phyloP scores from a whole-genome alignment of 2,888 invertebrate species.

The Cheilosia impressa region DNA sequence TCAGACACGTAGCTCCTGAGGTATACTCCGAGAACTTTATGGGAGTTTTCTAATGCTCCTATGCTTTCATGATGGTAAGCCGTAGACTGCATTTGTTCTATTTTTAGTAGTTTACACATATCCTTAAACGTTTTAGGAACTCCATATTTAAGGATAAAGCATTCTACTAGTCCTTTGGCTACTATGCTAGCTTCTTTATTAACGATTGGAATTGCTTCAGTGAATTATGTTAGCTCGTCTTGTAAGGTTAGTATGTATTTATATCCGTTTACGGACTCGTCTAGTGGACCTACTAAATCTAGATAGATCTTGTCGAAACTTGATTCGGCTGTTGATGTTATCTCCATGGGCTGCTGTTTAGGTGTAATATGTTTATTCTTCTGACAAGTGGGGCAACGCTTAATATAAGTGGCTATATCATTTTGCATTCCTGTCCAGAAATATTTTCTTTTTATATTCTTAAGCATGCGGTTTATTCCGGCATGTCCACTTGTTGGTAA shows the following conservation, averaged over 20 bases:
- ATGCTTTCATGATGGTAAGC: no score
- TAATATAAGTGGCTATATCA: not conserved
- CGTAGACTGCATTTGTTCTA: no score
- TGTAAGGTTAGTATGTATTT: no score
- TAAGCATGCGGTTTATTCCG: conserved; percentile 3
- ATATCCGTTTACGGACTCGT: not conserved
- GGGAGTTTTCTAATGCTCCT: no score
- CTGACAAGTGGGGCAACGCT: not conserved
- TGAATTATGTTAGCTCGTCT: no score
- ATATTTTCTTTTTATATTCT: not conserved
- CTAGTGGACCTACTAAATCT: not conserved
- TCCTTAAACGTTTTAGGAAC: no score
- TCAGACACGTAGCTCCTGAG: no score
- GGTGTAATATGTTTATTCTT: not conserved
- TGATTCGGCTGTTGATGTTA: not conserved
- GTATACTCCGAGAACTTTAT: no score
- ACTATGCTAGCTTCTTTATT: not conserved
- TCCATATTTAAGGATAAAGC: no score
- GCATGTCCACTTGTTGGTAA: conserved; percentile 1
- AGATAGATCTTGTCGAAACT: not conserved
- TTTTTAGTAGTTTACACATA: no score
- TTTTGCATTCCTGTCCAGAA: conserved; percentile 4
- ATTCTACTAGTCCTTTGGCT: no score
- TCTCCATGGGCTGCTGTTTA: not conserved
- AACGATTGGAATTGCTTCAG: no score